Evolutionary conservation across 1,140 invertebrate genomes (phyloP).

Genomic region (Aradophagus sp.): DNA sequence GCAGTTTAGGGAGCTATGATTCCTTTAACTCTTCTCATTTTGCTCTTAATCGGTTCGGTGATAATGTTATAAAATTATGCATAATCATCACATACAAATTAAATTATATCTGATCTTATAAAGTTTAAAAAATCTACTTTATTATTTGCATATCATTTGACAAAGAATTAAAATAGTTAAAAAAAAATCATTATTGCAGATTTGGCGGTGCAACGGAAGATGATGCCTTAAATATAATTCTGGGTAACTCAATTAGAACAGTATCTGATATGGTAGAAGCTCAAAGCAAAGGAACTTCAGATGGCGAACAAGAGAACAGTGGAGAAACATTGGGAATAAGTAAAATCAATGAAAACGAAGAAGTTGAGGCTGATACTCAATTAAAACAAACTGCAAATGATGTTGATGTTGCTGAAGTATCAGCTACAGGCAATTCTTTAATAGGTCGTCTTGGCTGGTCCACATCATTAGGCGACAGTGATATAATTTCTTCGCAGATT

Average conservation of each 20-base stretch:
- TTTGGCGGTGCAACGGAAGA: slow-evolving; percentile 65
- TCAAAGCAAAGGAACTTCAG: not conserved
- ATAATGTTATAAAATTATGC: not conserved
- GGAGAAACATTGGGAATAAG: not conserved
- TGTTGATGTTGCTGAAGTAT: slow-evolving; percentile 41
- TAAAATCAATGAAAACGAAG: slow-evolving; percentile 4
- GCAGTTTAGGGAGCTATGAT: slow-evolving; percentile 68
- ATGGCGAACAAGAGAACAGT: not conserved
- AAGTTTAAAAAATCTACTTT: too few relatives aligned
- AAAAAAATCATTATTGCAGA: slow-evolving; percentile 13
- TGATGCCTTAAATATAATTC: slow-evolving; percentile 32
- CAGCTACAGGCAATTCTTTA: slow-evolving; percentile 79
- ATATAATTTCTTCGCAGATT: slow-evolving; percentile 63
- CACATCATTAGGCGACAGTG: slow-evolving; percentile 76
- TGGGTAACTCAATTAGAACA: slow-evolving; percentile 21
- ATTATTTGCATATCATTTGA: too few relatives aligned
- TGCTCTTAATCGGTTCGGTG: slow-evolving; percentile 59
- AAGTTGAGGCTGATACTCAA: not conserved
- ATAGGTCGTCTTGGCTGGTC: slow-evolving; percentile 81
- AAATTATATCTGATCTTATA: too few relatives aligned
- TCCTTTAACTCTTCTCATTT: slow-evolving; percentile 68
- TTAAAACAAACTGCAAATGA: slow-evolving; percentile 18
- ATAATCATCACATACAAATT: not conserved
- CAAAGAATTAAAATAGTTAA: not conserved
- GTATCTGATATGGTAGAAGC: slow-evolving; percentile 8